Evolutionary conservation across 2,888 invertebrate genomes (phyloP), one percentile per base, ranked within the genome.

Genomic region (Lathronympha strigana): DNA sequence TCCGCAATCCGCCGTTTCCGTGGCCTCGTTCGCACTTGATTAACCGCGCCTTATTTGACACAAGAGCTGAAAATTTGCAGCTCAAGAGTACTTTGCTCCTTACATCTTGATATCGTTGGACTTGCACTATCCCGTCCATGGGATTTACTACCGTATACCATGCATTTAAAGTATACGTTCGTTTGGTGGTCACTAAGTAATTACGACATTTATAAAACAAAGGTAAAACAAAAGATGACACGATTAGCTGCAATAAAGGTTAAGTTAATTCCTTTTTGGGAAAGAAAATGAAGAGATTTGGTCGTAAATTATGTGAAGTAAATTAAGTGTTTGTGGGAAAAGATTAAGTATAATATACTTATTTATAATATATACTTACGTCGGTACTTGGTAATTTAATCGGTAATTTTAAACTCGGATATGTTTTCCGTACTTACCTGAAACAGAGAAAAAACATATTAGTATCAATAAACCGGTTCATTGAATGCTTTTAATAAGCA

Each of bases 401-500:
- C 17, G 31, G 2, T 17, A 19, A 21, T 11, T 38, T 25, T 21
- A n/a, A 11, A 38, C 19, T 40, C 28, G 31, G 21, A 40, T 36
- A 8, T 28, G 31, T 19, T 28, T 17, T 51, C 81, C 81, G 78
- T 82, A 87, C 87, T 87, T 86, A 87, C 87, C 86, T 87, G 86
- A 70, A 85, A 86, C 72, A 75, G 74, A 73, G 70, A 61, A 31
- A 15, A 21, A 21, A 28, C 40, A 28, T 50, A 17, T 43, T 40
- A 60, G 8, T 17, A 3, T 19, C 17, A 2, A 4, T 4, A 15
- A 28, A 2, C 15, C 1, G 8, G 8, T 4, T n/a, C n/a, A n/a
- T n/a, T n/a, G n/a, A n/a, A n/a, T n/a, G n/a, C n/a, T n/a, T n/a
- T n/a, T n/a, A n/a, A n/a, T n/a, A n/a, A n/a, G n/a, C n/a, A n/a